Conservation (phyloP, 2,888 invertebrate species). For the Tyria jacobaeae region DNA sequence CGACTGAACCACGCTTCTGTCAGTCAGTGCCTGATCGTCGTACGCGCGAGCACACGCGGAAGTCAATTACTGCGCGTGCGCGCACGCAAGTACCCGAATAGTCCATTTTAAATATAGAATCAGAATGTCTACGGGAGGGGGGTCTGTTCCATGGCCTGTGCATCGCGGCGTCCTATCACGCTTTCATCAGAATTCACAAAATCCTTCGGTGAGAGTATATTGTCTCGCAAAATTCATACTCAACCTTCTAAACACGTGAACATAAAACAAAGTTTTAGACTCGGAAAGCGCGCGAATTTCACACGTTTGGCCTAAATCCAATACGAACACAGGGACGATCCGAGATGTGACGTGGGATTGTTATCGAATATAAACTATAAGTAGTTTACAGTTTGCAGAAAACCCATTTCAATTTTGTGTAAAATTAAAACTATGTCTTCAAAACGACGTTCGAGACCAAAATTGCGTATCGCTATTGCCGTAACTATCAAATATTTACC, state of each 20-base stretch:
- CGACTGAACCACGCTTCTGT: slow-evolving; percentile 71
- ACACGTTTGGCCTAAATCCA: slow-evolving; percentile 84
- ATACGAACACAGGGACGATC: slow-evolving; percentile 74
- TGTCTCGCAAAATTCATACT: slow-evolving; percentile 62
- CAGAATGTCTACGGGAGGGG: slow-evolving; percentile 85
- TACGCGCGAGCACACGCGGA: slow-evolving; percentile 84
- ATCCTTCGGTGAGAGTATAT: slow-evolving; percentile 81
- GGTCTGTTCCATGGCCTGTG: slow-evolving; percentile 92
- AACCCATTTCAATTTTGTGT: slow-evolving; percentile 62
- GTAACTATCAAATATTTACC: slow-evolving; percentile 81
- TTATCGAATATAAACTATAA: slow-evolving; percentile 73
- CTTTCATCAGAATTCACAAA: slow-evolving; percentile 72
- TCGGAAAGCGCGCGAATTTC: slow-evolving; percentile 74
- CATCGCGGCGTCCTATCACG: slow-evolving; percentile 87
- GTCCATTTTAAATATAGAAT: slow-evolving; percentile 82
- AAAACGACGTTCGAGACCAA: slow-evolving; percentile 77
- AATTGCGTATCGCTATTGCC: slow-evolving; percentile 79
- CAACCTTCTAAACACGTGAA: slow-evolving; percentile 71
- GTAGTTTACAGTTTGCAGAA: slow-evolving; percentile 71
- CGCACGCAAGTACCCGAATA: slow-evolving; percentile 83
- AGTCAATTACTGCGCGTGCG: slow-evolving; percentile 83
- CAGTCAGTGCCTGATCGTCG: slow-evolving; percentile 83
- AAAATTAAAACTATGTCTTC: slow-evolving; percentile 74
- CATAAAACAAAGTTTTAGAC: slow-evolving; percentile 77
- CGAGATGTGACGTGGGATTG: slow-evolving; percentile 73